A percentile compares a stretch with the other conserved stretches of the same genome.
phyloP scores from a whole-genome alignment of 2,888 invertebrate species.

The Eustalomyia histrio region DNA sequence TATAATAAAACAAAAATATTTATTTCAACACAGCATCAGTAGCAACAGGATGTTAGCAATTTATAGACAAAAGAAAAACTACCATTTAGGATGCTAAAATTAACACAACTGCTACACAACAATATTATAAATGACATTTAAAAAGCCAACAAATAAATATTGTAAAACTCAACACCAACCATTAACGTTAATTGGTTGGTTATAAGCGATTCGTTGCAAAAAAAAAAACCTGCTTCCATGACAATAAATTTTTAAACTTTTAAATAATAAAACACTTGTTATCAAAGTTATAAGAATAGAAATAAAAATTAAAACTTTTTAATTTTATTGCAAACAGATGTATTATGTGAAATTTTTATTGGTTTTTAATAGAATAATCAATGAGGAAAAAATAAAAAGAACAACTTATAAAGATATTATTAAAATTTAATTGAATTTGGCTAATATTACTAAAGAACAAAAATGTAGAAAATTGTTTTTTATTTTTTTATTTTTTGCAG shows the following conservation, averaged over 20 bases:
- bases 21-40: background rate
- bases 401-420: background rate
- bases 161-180: background rate
- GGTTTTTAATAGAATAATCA: background rate
- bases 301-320: background rate
- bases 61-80: background rate
- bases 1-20: background rate
- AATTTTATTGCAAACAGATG: background rate
- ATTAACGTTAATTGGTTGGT: background rate
- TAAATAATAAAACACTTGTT: background rate
- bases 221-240: background rate
- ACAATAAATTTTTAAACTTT: background rate
- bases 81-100: background rate
- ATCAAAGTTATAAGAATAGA: background rate
- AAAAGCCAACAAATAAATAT: constrained; percentile 1
- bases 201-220: background rate
- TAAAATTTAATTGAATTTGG: too few species aligned
- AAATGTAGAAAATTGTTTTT: too few species aligned
- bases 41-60: background rate
- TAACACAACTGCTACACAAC: background rate
- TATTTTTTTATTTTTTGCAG: too few species aligned
- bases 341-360: background rate
- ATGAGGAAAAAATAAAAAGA: background rate
- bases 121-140: background rate
- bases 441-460: too few species aligned